Conservation (phyloP, 2,113 vertebrate genomes). For the Cryptotis parvus region DNA sequence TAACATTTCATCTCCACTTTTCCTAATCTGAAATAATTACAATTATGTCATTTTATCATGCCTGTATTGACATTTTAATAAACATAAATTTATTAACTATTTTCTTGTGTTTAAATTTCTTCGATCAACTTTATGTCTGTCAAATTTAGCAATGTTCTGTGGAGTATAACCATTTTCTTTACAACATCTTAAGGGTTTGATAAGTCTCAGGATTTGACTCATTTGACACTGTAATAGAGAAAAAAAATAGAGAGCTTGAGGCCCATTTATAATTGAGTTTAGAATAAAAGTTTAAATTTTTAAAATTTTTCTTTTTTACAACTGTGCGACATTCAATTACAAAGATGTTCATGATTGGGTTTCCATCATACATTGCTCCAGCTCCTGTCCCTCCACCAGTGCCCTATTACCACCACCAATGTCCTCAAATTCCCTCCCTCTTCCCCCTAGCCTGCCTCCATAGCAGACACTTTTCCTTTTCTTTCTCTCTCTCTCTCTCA, state of each 20-base stretch:
- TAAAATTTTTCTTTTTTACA: too few relatives aligned
- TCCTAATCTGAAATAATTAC: not conserved
- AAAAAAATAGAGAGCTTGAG: not conserved
- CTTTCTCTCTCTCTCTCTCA: too few relatives aligned
- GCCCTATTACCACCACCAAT: too few relatives aligned
- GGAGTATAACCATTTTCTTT: not conserved
- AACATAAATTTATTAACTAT: not conserved
- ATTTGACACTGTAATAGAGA: not conserved
- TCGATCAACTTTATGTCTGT: not conserved
- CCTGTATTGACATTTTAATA: not conserved
- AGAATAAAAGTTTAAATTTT: too few relatives aligned
- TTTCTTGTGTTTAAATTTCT: not conserved
- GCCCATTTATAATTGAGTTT: not conserved
- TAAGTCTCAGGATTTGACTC: not conserved
- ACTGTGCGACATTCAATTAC: too few relatives aligned
- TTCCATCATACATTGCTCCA: too few relatives aligned
- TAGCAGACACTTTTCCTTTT: too few relatives aligned
- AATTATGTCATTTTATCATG: not conserved
- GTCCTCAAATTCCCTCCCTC: too few relatives aligned
- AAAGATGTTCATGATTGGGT: too few relatives aligned
- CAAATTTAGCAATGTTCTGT: not conserved
- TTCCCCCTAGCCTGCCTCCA: too few relatives aligned
- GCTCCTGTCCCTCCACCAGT: too few relatives aligned
- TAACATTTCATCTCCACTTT: not conserved
- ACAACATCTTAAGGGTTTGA: not conserved